Base-by-base conservation (phyloP, 2,113 vertebrate species). In the Sterrhoptilus dennistouni region DNA sequence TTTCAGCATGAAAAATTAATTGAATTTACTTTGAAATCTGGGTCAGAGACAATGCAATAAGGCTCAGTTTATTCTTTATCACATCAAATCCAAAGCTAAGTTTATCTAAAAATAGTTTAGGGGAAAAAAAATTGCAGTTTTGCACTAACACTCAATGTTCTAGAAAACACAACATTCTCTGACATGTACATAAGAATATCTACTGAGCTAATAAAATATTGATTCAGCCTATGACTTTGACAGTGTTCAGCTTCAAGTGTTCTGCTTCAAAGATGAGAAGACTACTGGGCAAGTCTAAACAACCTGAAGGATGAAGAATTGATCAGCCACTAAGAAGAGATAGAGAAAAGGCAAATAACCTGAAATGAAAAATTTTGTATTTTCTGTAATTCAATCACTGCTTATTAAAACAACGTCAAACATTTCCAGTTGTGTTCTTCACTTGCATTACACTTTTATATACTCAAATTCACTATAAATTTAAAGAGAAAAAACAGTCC, bases 1-100 rank as follows among this genome's bases (percentile, higher is more conserved):
- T 92, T 93, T 95, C 54, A 80, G 63, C 63, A 93, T 89, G 90
- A 96, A 97, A 94, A 95, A 90, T 90, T 96, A 90, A 95, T 93
- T 94, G 35, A 86, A 77, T 93, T 95, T 94, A 70, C 89, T 84
- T 78, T 81, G 49, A 90, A 94, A 97, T 93, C 76, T 90, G 50
- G 79, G 86, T 95, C 88, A 94, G 54, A 88, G 63, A 83, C 29
- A 83, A 74, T 38, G 35, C 24, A 27, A 38, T 38, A 68, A 91
- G 50, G 12, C n/a, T 78, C 23, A 74, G 33, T 86, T 83, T 80
- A 50, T 65, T 80, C 81, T 90, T 53, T 44, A 70, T 6, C 15
- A 69, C 18, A 80, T 61, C 28, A 72, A 85, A 78, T 70, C 35
- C 66, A 47, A 90, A 82, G 23, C 8, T 65, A 9, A 54, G 20